Evolutionary conservation across 1,140 invertebrate genomes (phyloP).

Genomic region (Drosophila ercepeae): DNA sequence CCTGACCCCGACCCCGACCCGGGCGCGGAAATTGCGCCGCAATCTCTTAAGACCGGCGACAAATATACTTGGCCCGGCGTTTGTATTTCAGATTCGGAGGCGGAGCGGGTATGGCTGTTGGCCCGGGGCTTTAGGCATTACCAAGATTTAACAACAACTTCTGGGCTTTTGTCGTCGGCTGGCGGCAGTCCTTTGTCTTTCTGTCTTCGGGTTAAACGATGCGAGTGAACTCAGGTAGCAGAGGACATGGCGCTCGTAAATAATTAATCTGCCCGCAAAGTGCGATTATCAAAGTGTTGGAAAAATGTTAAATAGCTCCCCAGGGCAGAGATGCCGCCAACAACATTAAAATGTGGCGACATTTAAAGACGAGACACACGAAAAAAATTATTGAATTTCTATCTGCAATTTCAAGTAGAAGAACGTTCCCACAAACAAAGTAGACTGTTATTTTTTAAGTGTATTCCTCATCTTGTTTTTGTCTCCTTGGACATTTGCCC

Average conservation of each 20-base stretch:
- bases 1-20: slow-evolving; percentile 21
- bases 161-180: slow-evolving; percentile 51
- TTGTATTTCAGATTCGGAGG: slow-evolving; percentile 1
- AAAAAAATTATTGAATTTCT: background rate
- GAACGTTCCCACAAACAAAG: background rate
- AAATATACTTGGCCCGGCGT: slow-evolving; percentile 69
- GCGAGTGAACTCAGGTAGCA: slow-evolving; percentile 61
- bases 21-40: slow-evolving; percentile 69
- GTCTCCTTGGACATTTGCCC: slow-evolving; percentile 22
- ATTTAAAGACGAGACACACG: slow-evolving; percentile 18
- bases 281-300: slow-evolving; percentile 82
- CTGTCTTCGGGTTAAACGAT: slow-evolving; percentile 72
- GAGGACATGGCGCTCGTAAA: slow-evolving; percentile 69
- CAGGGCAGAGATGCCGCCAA: slow-evolving; percentile 45
- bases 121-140: slow-evolving; percentile 67
- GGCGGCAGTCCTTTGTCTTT: slow-evolving; percentile 18
- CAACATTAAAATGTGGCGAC: slow-evolving; percentile 78
- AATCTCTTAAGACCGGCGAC: slow-evolving; percentile 81
- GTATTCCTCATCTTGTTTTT: background rate
- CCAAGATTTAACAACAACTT: slow-evolving; percentile 78
- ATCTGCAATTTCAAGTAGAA: background rate
- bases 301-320: slow-evolving; percentile 82
- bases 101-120: background rate
- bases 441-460: slow-evolving; percentile 1
- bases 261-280: slow-evolving; percentile 81